Conservation (phyloP, 2,888 invertebrate genomes). For the Adelphocoris suturalis region DNA sequence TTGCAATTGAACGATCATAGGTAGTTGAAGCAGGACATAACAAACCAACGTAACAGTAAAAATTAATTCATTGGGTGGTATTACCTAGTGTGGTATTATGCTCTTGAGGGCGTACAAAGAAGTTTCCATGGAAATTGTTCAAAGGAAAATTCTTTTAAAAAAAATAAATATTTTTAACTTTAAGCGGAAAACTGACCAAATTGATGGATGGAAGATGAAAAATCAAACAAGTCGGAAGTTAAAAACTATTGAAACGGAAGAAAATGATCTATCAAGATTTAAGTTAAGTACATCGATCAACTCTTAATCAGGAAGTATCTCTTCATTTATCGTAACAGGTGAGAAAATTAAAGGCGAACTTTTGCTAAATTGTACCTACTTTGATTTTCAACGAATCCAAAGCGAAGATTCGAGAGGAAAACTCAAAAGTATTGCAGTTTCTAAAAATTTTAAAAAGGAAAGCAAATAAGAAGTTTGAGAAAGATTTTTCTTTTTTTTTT, state of each 20-base stretch:
- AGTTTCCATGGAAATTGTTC: slow-evolving; percentile 6
- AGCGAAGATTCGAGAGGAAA: background rate
- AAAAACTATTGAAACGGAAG: background rate
- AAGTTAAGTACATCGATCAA: background rate
- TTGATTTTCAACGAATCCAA: background rate
- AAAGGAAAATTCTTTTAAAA: background rate
- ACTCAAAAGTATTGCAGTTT: background rate
- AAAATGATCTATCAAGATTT: background rate
- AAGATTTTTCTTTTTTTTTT: slow-evolving; percentile 16
- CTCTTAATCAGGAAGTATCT: slow-evolving; percentile 28
- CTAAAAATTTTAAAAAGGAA: background rate
- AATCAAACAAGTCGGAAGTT: background rate
- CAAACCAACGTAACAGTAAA: background rate
- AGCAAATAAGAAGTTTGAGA: background rate
- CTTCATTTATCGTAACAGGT: background rate
- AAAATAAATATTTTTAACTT: background rate
- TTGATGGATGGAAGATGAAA: background rate
- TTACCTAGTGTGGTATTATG: background rate
- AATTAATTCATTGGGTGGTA: background rate
- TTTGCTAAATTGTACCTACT: too few species aligned
- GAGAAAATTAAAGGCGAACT: background rate
- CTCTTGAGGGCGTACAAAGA: background rate
- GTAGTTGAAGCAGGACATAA: background rate
- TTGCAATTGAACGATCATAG: background rate
- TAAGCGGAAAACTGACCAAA: background rate